Percentiles rank a stretch among this genome's conserved stretches.
These are phyloP conservation scores for Tenualosa ilisha DNA, from an alignment of 2,797 vertebrate genomes.

Conservation along the genomic window DNA sequence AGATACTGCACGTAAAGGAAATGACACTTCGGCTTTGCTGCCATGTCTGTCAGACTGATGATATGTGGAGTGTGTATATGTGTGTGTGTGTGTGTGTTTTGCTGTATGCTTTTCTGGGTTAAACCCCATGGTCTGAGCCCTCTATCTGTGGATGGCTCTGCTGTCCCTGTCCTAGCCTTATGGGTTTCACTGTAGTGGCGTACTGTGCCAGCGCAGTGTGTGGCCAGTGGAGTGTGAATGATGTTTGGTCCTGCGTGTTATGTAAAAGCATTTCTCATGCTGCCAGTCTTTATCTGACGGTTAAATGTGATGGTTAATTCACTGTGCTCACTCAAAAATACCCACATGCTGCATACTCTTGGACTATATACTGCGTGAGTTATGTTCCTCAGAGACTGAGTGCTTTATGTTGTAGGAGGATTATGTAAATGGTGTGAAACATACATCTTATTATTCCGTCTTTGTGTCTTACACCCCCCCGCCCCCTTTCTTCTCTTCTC, in stretches of 20 bases:
- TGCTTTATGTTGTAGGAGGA: slow-evolving; percentile 13
- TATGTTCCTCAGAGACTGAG: not conserved
- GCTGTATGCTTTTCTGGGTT: not conserved
- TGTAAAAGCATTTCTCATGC: slow-evolving; percentile 11
- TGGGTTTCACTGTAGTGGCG: not conserved
- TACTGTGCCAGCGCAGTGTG: not conserved
- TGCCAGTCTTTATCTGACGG: slow-evolving; percentile 8
- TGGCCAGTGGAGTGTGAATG: not conserved
- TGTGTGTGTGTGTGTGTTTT: not conserved
- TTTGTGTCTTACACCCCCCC: slow-evolving; percentile 27
- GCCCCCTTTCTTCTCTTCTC: not conserved
- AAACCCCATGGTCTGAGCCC: not conserved
- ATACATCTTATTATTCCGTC: slow-evolving; percentile 29
- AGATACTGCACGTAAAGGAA: not conserved
- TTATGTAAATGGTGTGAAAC: slow-evolving; percentile 26
- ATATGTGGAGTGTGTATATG: not conserved
- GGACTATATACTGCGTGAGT: not conserved
- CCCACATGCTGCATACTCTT: not conserved
- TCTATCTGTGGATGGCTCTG: not conserved
- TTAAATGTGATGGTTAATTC: slow-evolving; percentile 1
- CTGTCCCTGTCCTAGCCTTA: not conserved
- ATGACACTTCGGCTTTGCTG: not conserved
- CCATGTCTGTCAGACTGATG: not conserved
- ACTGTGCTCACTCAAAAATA: not conserved
- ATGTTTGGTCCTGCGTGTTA: not conserved